Evolutionary conservation across 2,113 vertebrate species (phyloP).

Genomic region (Spea multiplicata): DNA sequence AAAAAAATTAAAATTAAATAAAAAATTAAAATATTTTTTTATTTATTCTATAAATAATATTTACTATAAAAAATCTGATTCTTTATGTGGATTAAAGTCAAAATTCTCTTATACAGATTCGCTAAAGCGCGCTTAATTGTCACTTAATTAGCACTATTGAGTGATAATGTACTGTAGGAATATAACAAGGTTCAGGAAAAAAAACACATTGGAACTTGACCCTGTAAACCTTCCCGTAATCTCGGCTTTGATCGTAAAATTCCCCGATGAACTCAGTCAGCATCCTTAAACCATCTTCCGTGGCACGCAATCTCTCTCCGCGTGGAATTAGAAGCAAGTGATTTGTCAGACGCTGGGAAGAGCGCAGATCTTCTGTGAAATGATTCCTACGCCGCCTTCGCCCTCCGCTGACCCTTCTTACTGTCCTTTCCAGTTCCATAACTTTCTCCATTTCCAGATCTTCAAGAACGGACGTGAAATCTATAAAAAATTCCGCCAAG

Average conservation of each 20-base stretch:
- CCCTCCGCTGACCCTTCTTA: constrained; percentile 35
- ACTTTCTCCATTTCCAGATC: constrained; percentile 30
- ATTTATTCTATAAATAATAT: no score
- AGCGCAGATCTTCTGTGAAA: constrained; percentile 30
- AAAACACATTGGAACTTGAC: constrained; percentile 53
- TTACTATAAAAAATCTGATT: no score
- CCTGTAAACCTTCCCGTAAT: constrained; percentile 55
- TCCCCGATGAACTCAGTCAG: constrained; percentile 51
- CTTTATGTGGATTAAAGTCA: no score
- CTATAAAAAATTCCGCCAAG: constrained; percentile 30
- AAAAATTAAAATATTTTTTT: no score
- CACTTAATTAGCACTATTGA: constrained; percentile 44
- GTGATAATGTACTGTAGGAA: constrained; percentile 42
- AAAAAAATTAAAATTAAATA: no score
- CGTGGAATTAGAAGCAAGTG: not conserved
- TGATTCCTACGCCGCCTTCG: constrained; percentile 39
- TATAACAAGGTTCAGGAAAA: constrained; percentile 52
- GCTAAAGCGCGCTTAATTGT: not conserved
- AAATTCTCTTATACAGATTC: no score
- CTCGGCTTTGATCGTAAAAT: constrained; percentile 63
- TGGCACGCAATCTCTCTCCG: constrained; percentile 49
- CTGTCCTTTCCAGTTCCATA: constrained; percentile 42
- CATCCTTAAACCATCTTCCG: constrained; percentile 49
- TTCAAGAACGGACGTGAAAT: constrained; percentile 37
- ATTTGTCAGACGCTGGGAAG: constrained; percentile 36